These are phyloP conservation scores for Rotaria macrura DNA, from an alignment of 2,888 invertebrate genomes.

Conservation along the genomic window DNA sequence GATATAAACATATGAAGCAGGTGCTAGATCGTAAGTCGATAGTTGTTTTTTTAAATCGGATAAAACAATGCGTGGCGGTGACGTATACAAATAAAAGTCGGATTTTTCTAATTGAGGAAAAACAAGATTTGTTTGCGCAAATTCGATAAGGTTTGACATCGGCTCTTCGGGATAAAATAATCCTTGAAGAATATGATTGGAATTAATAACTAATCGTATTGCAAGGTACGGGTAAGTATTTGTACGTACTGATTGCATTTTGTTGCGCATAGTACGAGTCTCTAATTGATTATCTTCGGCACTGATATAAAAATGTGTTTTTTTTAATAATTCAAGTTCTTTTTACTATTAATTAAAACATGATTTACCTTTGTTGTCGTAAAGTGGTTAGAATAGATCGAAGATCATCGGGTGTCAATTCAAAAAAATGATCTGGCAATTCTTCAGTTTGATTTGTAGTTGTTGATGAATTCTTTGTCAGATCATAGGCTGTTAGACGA, in stretches of 20 bases:
- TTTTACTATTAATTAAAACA: slow-evolving; percentile 34
- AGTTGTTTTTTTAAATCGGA: slow-evolving; percentile 45
- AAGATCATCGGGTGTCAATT: slow-evolving; percentile 71
- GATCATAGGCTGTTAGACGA: slow-evolving; percentile 54
- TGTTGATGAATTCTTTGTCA: slow-evolving; percentile 67
- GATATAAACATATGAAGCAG: slow-evolving; percentile 30
- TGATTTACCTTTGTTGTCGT: slow-evolving; percentile 44
- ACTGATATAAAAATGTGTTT: slow-evolving; percentile 41
- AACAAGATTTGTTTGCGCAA: slow-evolving; percentile 62
- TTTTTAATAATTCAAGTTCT: too few relatives aligned
- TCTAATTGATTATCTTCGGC: slow-evolving; percentile 65
- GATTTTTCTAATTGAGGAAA: slow-evolving; percentile 58
- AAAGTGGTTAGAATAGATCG: slow-evolving; percentile 62
- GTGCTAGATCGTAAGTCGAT: slow-evolving; percentile 38
- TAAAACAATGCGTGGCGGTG: slow-evolving; percentile 68
- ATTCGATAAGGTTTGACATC: slow-evolving; percentile 62
- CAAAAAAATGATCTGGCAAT: slow-evolving; percentile 71
- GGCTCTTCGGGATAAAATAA: slow-evolving; percentile 65
- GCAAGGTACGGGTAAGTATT: slow-evolving; percentile 65
- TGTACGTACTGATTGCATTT: slow-evolving; percentile 55
- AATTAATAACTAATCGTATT: slow-evolving; percentile 74
- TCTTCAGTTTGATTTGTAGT: slow-evolving; percentile 62
- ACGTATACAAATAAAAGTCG: slow-evolving; percentile 58
- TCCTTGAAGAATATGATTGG: slow-evolving; percentile 72
- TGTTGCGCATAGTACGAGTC: slow-evolving; percentile 59